Percentiles rank a stretch among this genome's conserved stretches.
Conservation (phyloP, 1,140 invertebrate species). For the Euura lappo region DNA sequence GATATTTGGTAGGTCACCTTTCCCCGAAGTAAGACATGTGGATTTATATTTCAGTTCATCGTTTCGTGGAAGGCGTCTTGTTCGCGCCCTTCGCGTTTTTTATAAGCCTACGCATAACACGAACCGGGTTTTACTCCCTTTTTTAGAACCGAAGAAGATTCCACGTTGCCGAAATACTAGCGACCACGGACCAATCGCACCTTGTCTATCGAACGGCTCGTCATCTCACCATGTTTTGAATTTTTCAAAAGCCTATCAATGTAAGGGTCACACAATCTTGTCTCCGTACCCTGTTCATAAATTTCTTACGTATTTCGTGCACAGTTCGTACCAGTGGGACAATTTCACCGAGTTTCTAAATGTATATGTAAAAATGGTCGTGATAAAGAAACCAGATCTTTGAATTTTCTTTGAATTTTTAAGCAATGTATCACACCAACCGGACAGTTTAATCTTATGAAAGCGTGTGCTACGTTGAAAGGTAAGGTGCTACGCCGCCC, state of each 20-base stretch:
- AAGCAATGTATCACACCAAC: constrained; percentile 24
- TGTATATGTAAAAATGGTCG: neutral
- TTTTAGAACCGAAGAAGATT: no score
- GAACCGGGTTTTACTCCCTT: no score
- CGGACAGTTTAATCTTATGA: constrained; percentile 33
- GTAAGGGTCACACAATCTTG: neutral
- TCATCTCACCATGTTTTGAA: neutral
- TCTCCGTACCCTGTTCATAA: neutral
- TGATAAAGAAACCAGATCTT: constrained; percentile 7
- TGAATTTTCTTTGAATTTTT: constrained; percentile 7
- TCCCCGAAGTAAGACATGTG: neutral
- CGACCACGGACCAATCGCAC: neutral
- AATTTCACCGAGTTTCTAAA: neutral
- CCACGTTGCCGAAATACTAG: no score
- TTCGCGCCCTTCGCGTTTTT: neutral
- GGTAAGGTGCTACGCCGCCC: neutral
- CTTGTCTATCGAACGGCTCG: neutral
- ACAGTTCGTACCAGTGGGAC: no score
- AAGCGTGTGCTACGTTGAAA: constrained; percentile 15
- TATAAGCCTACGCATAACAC: neutral
- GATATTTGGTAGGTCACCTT: neutral
- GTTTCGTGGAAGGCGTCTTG: neutral
- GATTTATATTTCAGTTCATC: constrained; percentile 1
- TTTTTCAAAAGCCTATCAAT: neutral
- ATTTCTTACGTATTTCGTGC: neutral